phyloP scores from a whole-genome alignment of 2,113 vertebrate species.

The Cepphus grylle region DNA sequence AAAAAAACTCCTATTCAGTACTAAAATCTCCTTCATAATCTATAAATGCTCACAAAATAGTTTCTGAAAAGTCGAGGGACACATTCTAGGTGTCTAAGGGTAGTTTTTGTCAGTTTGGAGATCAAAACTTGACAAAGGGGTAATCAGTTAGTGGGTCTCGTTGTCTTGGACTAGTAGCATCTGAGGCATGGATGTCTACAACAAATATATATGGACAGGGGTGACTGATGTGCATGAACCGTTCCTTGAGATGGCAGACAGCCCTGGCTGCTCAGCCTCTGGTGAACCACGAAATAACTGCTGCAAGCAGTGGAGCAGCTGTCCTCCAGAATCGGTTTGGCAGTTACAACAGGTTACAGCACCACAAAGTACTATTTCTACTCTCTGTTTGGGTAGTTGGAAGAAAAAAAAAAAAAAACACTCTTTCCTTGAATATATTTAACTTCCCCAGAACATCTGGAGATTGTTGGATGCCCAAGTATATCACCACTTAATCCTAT shows the following conservation, averaged over 20 bases:
- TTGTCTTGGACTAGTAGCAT: not conserved
- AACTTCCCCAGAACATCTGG: not conserved
- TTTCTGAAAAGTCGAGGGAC: not conserved
- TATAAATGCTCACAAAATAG: not conserved
- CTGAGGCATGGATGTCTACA: not conserved
- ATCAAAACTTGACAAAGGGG: not conserved
- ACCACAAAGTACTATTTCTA: not conserved
- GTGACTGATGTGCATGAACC: not conserved
- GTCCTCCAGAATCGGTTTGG: not conserved
- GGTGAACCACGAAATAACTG: not conserved
- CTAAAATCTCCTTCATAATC: not conserved
- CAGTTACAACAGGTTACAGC: not conserved
- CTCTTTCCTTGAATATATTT: not conserved
- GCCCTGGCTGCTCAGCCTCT: fast-evolving
- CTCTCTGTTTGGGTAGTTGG: fast-evolving
- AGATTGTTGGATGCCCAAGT: not conserved
- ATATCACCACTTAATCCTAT: not conserved
- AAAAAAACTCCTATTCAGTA: not conserved
- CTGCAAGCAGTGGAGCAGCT: not conserved
- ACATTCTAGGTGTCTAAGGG: not conserved
- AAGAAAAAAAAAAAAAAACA: not conserved
- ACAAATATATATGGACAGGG: not conserved
- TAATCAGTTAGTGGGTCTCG: not conserved
- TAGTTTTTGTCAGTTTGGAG: not conserved
- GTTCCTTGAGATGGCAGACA: not conserved